Base-by-base conservation (phyloP, 2,113 vertebrate species). In the Illadopsis cleaveri region DNA sequence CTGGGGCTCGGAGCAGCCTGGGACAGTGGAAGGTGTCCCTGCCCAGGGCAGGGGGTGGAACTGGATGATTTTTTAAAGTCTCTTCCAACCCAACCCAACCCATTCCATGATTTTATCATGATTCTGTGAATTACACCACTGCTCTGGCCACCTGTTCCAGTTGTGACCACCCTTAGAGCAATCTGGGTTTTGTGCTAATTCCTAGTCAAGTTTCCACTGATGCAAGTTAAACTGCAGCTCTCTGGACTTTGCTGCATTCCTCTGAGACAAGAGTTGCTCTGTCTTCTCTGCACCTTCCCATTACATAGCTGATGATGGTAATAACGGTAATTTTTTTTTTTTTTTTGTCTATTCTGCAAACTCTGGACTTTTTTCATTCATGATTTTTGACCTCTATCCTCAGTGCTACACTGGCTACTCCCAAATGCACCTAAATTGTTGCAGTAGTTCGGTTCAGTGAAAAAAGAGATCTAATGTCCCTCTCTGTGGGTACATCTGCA, bases 11-110 rank as follows among this genome's bases (percentile, higher is more conserved):
- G 75, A 62, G 65, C 65, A 47, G 17, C 56, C 54, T 88, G 85
- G 66, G 1, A 28, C 58, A 21, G 31, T 48, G 50, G 50, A 0
- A 64, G 35, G 66, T 5, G 66, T 31, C 66, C 50, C 48, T 88
- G 57, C 65, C 57, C 57, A 27, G 25, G 75, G 40, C 57, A 15
- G 28, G 30, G 28, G 22, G 5, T 16, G 68, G 31, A 0, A 30
- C 2, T 5, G 24, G 58, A 1, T 64, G 27, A 5, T 0, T 1
- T 56, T 56, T 56, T 65, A 11, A 35, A 12, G 6, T 57, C 30
- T 4, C 3, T 50, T 21, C n/a, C 53, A 68, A 27, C 44, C 8
- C 53, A 68, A 27, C 44, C 8, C 27, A 27, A 50, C 27, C 25
- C 11, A 58, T 27, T 37, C 53, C 37, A 51, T 27, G 44, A 27